Conservation (phyloP, 2,113 vertebrate species). For the Psephotus haematonotus region DNA sequence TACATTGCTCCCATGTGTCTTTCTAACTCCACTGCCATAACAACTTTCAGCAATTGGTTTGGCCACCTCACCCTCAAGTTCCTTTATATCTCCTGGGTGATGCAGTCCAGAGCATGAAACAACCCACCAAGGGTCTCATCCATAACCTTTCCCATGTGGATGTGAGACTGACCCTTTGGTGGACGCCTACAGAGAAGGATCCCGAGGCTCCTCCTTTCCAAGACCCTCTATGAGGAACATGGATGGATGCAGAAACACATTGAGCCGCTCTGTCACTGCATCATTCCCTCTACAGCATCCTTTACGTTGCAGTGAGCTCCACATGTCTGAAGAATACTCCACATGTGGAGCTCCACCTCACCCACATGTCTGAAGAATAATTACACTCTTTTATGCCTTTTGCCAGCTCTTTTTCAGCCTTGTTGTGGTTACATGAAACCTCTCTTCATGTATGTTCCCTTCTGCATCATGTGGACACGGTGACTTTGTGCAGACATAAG, state of each 20-base stretch:
- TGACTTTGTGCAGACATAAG: background rate
- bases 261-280: background rate
- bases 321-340: background rate
- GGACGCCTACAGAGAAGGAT: background rate
- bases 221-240: background rate
- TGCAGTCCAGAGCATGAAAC: background rate
- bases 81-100: background rate
- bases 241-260: background rate
- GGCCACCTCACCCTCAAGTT: background rate
- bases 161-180: background rate
- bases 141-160: background rate
- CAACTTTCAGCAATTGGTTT: background rate
- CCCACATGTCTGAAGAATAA: background rate
- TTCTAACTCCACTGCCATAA: background rate
- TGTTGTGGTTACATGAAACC: fast-evolving
- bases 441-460: background rate
- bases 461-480: background rate
- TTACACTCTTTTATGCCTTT: background rate
- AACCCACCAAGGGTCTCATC: background rate
- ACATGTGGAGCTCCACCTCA: no score
- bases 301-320: background rate
- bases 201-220: background rate
- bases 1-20: background rate
- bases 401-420: background rate
- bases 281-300: background rate